Percentiles rank a stretch among this genome's conserved stretches.
Conservation (phyloP, 2,888 invertebrate genomes). For the Drosophila quasianomalipes region DNA sequence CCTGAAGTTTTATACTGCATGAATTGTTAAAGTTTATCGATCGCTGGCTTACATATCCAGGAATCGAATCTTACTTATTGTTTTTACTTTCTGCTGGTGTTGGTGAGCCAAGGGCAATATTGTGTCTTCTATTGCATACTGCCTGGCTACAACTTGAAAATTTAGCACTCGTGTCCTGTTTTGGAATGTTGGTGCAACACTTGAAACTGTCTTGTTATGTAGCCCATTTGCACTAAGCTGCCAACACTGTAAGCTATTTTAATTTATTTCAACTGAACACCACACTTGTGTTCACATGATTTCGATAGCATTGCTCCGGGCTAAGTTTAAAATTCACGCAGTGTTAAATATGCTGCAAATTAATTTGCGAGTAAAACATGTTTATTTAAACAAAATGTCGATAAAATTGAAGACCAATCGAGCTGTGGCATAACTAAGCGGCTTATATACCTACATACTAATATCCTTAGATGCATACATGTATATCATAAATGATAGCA, state of each 20-base stretch:
- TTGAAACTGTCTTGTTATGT: slow-evolving; percentile 23
- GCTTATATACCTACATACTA: slow-evolving; percentile 14
- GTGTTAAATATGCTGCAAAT: slow-evolving; percentile 36
- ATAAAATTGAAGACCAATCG: slow-evolving; percentile 10
- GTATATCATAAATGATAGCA: slow-evolving; percentile 2
- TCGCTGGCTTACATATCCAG: not conserved
- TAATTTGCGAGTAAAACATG: slow-evolving; percentile 33
- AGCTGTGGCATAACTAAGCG: slow-evolving; percentile 21
- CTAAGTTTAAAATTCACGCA: slow-evolving; percentile 20
- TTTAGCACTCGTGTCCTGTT: not conserved
- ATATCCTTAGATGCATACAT: not conserved
- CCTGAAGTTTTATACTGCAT: not conserved
- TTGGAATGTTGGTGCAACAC: slow-evolving; percentile 33
- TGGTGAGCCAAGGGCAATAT: not conserved
- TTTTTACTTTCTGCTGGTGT: not conserved
- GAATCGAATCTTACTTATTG: not conserved
- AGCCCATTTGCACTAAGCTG: slow-evolving; percentile 13
- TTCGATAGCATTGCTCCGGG: not conserved
- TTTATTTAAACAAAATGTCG: slow-evolving; percentile 13
- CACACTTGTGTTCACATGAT: not conserved
- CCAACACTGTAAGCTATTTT: slow-evolving; percentile 17
- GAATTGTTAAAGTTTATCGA: not conserved
- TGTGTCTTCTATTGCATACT: not conserved
- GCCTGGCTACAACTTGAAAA: not conserved
- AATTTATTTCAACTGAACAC: slow-evolving; percentile 9